Base-by-base conservation (phyloP, 2,888 invertebrate genomes). In the Cremastinae sp. region DNA sequence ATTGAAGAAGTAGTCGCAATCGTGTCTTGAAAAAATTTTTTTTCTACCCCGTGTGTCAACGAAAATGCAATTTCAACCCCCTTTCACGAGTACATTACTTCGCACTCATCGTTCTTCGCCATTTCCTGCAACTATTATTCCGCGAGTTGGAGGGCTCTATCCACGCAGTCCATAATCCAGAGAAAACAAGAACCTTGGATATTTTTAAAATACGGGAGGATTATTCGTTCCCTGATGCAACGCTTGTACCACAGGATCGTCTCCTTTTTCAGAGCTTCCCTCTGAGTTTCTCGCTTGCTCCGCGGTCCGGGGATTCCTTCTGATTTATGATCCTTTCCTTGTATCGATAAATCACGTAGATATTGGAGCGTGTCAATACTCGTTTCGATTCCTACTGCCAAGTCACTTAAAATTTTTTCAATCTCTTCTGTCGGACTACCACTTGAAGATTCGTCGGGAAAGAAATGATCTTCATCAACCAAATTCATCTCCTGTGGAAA, bases 201-300 rank as follows among this genome's bases (percentile, higher is more conserved):
- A 45, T 77, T 82, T 68, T 74, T 43, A 47, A 85, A 85, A 69
- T 85, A 85, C 12, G 85, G 83, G 7, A 81, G 45, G 39, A 83
- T 78, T 55, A 79, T 80, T 16, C 74, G 68, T 53, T 84, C 80
- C 56, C 74, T 81, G 51, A 79, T 70, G 80, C 85, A 85, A 47
- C 70, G 74, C 79, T 80, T 81, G 79, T 85, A 85, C 83, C 85
- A 85, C 39, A 76, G 77, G 35, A 83, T 66, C 49, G 78, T 78
- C 9, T 78, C 75, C 28, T 20, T 62, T 59, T 56, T 39, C 47
- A 47, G 10, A 37, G 64, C 66, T 3, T 55, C 55, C 53, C 62
- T 20, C 2, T 2, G 49, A 28, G 59, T 47, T 37, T 69, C 66
- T 37, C 62, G 22, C 47, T 37, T 22, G 2, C 9, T 37, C 18